These are phyloP conservation scores for Athetis lepigone DNA, from an alignment of 2,888 invertebrate species.

Conservation along the genomic window DNA sequence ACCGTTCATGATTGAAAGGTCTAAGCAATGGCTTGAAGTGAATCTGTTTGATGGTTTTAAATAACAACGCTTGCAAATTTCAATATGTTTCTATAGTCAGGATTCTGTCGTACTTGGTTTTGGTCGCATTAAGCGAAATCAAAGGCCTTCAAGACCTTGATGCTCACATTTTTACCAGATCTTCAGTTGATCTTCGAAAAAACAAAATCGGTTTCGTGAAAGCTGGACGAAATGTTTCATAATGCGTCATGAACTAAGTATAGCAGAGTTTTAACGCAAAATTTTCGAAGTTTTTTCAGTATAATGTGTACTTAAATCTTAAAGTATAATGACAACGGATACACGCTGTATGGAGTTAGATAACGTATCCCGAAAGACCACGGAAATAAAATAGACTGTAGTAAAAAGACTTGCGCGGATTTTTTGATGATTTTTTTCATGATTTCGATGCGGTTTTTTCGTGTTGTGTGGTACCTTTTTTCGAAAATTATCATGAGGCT, in stretches of 20 bases:
- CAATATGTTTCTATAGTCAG: slow-evolving; percentile 44
- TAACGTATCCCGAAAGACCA: slow-evolving; percentile 87
- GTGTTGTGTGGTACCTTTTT: slow-evolving; percentile 83
- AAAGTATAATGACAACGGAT: slow-evolving; percentile 60
- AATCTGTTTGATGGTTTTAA: slow-evolving; percentile 4
- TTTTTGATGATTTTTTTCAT: slow-evolving; percentile 87
- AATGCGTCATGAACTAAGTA: slow-evolving; percentile 41
- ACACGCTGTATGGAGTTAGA: slow-evolving; percentile 67
- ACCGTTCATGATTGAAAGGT: slow-evolving; percentile 19
- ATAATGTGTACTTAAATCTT: slow-evolving; percentile 64
- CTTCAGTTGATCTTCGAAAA: not conserved
- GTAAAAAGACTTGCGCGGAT: slow-evolving; percentile 88
- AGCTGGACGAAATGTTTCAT: not conserved
- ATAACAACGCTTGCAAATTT: slow-evolving; percentile 46
- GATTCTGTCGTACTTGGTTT: slow-evolving; percentile 36
- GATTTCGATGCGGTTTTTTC: slow-evolving; percentile 84
- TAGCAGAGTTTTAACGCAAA: slow-evolving; percentile 43
- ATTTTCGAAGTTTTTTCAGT: slow-evolving; percentile 52
- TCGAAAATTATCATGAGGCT: slow-evolving; percentile 80
- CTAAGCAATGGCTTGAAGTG: slow-evolving; percentile 12
- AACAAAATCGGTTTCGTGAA: not conserved
- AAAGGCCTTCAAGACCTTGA: not conserved
- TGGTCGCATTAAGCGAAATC: slow-evolving; percentile 5
- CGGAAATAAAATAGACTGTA: slow-evolving; percentile 87
- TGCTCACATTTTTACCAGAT: not conserved